These are phyloP conservation scores for Tinamus guttatus DNA, from an alignment of 2,113 vertebrate species.

Conservation along the genomic window DNA sequence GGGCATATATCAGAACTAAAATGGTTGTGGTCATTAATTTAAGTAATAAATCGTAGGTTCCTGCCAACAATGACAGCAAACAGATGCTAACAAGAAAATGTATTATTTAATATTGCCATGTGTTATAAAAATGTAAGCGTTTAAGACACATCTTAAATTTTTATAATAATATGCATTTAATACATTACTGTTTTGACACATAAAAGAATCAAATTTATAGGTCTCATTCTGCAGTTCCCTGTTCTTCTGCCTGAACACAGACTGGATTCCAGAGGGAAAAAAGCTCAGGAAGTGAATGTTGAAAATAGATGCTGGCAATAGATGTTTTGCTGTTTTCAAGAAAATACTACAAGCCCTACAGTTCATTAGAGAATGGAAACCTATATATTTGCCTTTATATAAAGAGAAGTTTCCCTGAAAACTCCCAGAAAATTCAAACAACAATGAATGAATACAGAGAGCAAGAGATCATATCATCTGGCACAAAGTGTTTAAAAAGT, in stretches of 20 bases:
- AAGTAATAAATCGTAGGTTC: conserved; percentile 79
- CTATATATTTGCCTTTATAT: not conserved
- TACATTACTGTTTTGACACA: conserved; percentile 79
- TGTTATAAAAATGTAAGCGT: conserved; percentile 80
- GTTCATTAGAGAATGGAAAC: conserved; percentile 36
- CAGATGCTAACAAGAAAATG: conserved; percentile 85
- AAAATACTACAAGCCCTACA: conserved; percentile 61
- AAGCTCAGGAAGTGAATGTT: conserved; percentile 58
- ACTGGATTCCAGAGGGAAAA: conserved; percentile 55
- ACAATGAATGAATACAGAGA: not conserved
- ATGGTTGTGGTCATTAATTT: conserved; percentile 81
- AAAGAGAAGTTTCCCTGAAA: conserved; percentile 14
- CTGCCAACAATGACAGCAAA: conserved; percentile 82
- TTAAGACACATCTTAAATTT: conserved; percentile 82
- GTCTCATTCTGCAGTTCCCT: conserved; percentile 66
- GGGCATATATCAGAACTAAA: conserved; percentile 80
- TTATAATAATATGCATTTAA: conserved; percentile 84
- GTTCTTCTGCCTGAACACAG: conserved; percentile 70
- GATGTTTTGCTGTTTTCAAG: conserved; percentile 64
- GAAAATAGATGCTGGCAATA: conserved; percentile 66
- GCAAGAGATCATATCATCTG: not conserved
- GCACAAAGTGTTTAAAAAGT: not conserved
- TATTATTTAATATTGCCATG: conserved; percentile 81
- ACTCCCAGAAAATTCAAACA: not conserved
- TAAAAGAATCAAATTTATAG: conserved; percentile 78